Percentiles rank a stretch among this genome's conserved stretches.
Conservation (phyloP, 1,140 invertebrate genomes). For the Drosophila hydei region DNA sequence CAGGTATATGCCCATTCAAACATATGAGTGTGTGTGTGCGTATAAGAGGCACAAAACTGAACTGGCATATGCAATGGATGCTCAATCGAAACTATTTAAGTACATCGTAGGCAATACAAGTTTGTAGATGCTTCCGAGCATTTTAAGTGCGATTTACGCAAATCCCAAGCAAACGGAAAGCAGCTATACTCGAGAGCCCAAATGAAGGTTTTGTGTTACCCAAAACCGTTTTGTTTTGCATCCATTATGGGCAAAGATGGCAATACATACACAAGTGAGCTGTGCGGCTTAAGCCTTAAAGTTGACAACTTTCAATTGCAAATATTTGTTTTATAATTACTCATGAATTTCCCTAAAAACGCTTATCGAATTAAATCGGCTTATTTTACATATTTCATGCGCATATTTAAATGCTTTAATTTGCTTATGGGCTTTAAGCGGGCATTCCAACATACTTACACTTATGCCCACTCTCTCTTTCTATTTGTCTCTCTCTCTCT, state of each 20-base stretch:
- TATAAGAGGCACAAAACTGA: no score
- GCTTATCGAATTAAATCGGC: background rate
- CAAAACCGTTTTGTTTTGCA: no score
- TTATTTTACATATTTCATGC: constrained; percentile 6
- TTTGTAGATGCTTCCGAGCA: constrained; percentile 3
- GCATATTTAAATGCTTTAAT: constrained; percentile 21
- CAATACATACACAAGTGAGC: background rate
- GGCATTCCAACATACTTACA: constrained; percentile 17
- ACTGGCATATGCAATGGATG: background rate
- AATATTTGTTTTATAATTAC: background rate
- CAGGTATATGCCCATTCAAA: constrained; percentile 19
- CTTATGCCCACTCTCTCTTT: no score
- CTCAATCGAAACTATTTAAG: constrained; percentile 23
- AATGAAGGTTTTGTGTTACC: no score
- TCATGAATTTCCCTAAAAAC: background rate
- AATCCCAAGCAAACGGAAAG: constrained; percentile 9
- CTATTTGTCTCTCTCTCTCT: no score
- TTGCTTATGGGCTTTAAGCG: constrained; percentile 22
- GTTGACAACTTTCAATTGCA: background rate
- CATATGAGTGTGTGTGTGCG: no score
- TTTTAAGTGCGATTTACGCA: constrained; percentile 24
- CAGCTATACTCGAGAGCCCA: background rate
- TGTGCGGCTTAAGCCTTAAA: background rate
- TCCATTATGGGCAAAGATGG: no score
- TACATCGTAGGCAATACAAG: background rate